These are phyloP conservation scores for Calameuta pallipes DNA, from an alignment of 2,888 invertebrate species.

Conservation along the genomic window DNA sequence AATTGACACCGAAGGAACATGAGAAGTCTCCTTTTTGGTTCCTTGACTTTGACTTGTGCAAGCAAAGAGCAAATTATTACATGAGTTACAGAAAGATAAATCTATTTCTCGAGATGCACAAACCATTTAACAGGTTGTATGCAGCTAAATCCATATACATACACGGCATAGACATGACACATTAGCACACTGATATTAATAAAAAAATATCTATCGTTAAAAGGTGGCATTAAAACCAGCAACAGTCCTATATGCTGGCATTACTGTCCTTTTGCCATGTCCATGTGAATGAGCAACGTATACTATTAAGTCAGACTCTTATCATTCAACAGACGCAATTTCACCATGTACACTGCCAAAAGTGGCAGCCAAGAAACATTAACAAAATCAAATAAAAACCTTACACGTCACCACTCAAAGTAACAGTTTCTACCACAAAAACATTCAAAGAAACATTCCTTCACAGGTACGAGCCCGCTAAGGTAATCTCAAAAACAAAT, in stretches of 20 bases:
- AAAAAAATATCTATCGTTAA: not conserved
- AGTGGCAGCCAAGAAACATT: not conserved
- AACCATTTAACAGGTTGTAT: slow-evolving; percentile 21
- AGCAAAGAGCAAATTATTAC: slow-evolving; percentile 25
- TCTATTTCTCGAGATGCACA: not conserved
- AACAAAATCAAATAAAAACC: not conserved
- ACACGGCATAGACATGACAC: slow-evolving; percentile 26
- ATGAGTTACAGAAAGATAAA: not conserved
- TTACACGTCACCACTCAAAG: not conserved
- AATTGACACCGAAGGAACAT: not conserved
- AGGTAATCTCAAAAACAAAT: not conserved
- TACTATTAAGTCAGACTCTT: slow-evolving; percentile 13
- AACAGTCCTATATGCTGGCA: not conserved
- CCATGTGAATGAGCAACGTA: slow-evolving; percentile 20
- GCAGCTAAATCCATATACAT: slow-evolving; percentile 47
- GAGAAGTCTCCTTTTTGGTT: not conserved
- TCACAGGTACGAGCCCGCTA: not conserved
- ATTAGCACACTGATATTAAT: not conserved
- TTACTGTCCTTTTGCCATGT: slow-evolving; percentile 17
- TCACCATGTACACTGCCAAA: not conserved
- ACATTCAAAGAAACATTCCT: not conserved
- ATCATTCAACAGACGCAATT: slow-evolving; percentile 10
- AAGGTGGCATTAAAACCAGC: not conserved
- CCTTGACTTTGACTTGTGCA: not conserved
- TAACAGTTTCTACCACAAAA: not conserved